Percentiles rank a stretch among this genome's conserved stretches.
Conservation (phyloP, 2,113 vertebrate species). For the Rhinoderma darwinii region DNA sequence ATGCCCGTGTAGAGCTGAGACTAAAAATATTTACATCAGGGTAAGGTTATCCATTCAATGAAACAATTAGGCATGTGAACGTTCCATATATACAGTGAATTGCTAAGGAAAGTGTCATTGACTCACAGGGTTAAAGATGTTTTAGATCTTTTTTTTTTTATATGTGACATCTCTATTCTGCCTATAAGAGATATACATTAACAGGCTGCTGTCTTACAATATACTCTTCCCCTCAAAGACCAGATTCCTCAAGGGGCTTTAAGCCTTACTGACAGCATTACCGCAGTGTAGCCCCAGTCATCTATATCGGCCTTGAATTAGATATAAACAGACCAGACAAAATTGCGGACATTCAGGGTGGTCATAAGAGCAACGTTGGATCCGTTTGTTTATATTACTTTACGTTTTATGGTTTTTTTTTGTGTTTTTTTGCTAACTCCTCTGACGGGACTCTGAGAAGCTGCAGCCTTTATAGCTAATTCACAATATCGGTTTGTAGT, state of each 20-base stretch:
- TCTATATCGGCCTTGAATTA: background rate
- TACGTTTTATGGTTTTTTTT: background rate
- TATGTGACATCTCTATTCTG: background rate
- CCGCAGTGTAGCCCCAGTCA: background rate
- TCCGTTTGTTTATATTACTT: background rate
- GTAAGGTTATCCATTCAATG: background rate
- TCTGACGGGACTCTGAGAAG: background rate
- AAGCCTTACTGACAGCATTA: background rate
- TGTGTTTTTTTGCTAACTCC: background rate
- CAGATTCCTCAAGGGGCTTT: too few species aligned
- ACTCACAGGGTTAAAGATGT: background rate
- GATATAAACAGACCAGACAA: background rate
- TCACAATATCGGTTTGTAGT: slow-evolving; percentile 12
- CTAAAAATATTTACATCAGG: background rate
- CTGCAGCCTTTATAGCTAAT: background rate
- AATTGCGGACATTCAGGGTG: background rate
- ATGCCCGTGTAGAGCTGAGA: background rate
- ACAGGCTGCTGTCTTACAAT: background rate
- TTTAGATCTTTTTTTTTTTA: background rate
- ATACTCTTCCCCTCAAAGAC: background rate
- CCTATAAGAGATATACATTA: background rate
- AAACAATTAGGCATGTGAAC: background rate
- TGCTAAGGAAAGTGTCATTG: background rate
- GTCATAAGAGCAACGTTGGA: background rate
- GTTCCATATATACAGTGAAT: background rate